phyloP scores from a whole-genome alignment of 2,797 vertebrate species.

The Euphonia xanthogaster region DNA sequence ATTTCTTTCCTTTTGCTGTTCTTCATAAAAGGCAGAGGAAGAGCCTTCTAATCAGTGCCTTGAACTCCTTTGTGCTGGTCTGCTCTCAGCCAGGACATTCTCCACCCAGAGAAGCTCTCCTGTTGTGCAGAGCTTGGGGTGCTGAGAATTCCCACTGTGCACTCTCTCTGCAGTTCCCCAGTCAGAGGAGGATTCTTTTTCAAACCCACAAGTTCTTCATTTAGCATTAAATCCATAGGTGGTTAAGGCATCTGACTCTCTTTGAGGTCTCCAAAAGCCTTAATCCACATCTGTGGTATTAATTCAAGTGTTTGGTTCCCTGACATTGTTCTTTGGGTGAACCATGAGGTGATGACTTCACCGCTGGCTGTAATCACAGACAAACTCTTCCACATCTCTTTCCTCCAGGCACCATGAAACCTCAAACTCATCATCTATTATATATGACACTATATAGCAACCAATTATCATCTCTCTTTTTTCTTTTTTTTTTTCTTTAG shows the following conservation, averaged over 20 bases:
- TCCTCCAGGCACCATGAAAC: not conserved
- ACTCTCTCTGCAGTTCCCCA: rapidly evolving
- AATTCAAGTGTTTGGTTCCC: not conserved
- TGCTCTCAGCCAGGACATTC: not conserved
- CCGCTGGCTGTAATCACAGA: not conserved
- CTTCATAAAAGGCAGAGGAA: not conserved
- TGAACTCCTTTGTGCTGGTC: not conserved
- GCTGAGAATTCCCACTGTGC: not conserved
- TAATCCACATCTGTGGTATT: not conserved
- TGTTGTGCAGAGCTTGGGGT: not conserved
- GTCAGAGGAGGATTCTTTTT: not conserved
- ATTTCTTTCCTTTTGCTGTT: not conserved
- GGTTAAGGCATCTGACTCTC: not conserved
- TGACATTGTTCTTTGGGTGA: not conserved
- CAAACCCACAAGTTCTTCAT: not conserved
- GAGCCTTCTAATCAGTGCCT: not conserved
- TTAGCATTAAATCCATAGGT: not conserved
- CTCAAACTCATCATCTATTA: not conserved
- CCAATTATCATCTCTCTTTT: not conserved
- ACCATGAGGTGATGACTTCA: rapidly evolving
- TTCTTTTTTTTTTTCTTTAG: not conserved
- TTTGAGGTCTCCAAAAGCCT: not conserved
- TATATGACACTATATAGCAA: not conserved
- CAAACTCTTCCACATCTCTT: not conserved
- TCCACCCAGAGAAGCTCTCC: not conserved